phyloP scores from a whole-genome alignment of 1,140 invertebrate genomes.

The Limonius californicus region DNA sequence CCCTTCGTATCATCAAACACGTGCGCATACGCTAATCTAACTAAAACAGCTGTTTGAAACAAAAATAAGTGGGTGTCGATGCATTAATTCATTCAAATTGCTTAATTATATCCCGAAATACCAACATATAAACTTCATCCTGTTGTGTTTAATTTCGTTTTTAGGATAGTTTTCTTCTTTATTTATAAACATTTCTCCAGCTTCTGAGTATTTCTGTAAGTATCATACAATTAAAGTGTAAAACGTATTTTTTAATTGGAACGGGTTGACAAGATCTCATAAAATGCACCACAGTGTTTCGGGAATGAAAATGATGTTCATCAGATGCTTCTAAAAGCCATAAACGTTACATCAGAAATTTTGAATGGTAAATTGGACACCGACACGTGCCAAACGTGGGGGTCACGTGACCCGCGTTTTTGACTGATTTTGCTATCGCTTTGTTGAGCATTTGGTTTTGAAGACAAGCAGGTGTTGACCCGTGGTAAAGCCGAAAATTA shows the following conservation, averaged over 20 bases:
- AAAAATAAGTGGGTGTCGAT: not conserved
- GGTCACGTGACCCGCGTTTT: constrained; percentile 12
- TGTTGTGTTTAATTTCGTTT: not conserved
- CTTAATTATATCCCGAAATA: not conserved
- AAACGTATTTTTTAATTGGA: too few relatives aligned
- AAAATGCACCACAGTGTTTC: too few relatives aligned
- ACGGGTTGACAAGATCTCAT: too few relatives aligned
- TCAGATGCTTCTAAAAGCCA: not conserved
- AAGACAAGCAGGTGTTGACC: not conserved
- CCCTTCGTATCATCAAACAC: not conserved
- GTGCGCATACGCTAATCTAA: not conserved
- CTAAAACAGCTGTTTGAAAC: not conserved
- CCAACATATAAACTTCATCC: too few relatives aligned
- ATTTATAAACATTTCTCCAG: too few relatives aligned
- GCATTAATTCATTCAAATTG: not conserved
- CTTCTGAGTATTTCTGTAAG: too few relatives aligned
- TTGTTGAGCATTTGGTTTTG: constrained; percentile 4
- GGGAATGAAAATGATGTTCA: not conserved
- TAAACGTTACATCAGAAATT: not conserved
- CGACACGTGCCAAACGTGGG: not conserved
- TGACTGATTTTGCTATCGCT: not conserved
- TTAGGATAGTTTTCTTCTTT: not conserved
- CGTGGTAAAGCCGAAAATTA: not conserved
- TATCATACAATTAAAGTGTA: too few relatives aligned
- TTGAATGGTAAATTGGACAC: constrained; percentile 2